Base-by-base conservation (phyloP, 30 jellyfish, hydroid and myxozoan genomes). In the Morbakka virulenta region DNA sequence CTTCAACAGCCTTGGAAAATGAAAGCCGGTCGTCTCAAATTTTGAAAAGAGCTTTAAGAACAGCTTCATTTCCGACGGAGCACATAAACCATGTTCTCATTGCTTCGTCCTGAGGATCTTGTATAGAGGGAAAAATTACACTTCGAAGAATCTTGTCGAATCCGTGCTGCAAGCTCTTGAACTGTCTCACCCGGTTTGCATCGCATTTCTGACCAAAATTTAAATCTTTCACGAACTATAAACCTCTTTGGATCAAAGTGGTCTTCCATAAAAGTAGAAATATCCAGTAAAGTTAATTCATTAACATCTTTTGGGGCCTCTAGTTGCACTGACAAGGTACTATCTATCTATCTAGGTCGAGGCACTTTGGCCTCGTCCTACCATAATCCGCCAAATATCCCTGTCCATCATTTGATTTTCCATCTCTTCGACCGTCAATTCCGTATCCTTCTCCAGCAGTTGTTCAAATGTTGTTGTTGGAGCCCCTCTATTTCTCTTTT, bases 111-210 rank as follows among this genome's bases (percentile, higher is more conserved):
- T n/a, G 69, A 25, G 24, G 62, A 32, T 29, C 81, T 67, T 48
- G 53, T 80, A 52, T 62, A 30, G 79, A 32, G n/a, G 17, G 87
- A 11, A 48, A 76, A 76, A 25, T 62, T 49, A 61, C 87, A 53
- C 17, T 66, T 76, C 32, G 83, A 52, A 57, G 87, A 79, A 35
- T 76, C 80, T 62, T 76, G 80, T 28, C 87, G 87, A 57, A 62
- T 64, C 3, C 68, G 52, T 35, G 87, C 67, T 6, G 82, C 84
- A 3, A 62, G 31, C 26, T 57, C 87, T 17, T 76, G 84, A 2
- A 76, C n/a, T 23, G 87, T 76, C 51, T 30, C 21, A 64, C 21
- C 12, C n/a, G n/a, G n/a, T n/a, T n/a, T n/a, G n/a, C n/a, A n/a
- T n/a, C n/a, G n/a, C n/a, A n/a, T n/a, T n/a, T 28, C 21, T 22